A percentile compares a stretch with the other conserved stretches of the same genome.
Evolutionary conservation across 2,888 invertebrate species (phyloP).

Genomic region (Agriotes lineatus): DNA sequence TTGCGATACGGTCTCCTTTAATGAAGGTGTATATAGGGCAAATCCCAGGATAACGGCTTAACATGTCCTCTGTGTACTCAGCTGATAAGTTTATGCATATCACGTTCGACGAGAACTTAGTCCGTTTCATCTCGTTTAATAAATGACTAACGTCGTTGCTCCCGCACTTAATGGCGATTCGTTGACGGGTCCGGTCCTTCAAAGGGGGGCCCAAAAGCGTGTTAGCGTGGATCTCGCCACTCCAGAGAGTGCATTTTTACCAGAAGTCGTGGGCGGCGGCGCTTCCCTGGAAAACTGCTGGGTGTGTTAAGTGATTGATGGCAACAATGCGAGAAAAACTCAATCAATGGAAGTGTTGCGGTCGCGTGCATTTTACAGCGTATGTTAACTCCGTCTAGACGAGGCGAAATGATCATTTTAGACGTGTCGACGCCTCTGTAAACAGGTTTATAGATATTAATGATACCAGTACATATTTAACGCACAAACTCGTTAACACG

Average conservation of each 20-base stretch:
- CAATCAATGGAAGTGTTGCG: constrained; percentile 4
- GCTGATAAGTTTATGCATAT: constrained; percentile 46
- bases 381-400: constrained; percentile 24
- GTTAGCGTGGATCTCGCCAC: neutral
- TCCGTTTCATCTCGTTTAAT: constrained; percentile 37
- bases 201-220: neutral
- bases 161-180: constrained; percentile 1
- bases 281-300: neutral
- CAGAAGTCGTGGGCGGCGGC: neutral
- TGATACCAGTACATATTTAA: constrained; percentile 19
- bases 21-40: constrained; percentile 50
- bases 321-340: neutral
- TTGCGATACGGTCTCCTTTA: constrained; percentile 46
- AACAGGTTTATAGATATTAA: constrained; percentile 31
- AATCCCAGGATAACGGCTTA: constrained; percentile 45
- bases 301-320: constrained; percentile 16
- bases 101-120: constrained; percentile 39
- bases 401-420: constrained; percentile 26
- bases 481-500: neutral
- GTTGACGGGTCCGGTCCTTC: constrained; percentile 17
- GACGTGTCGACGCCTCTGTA: constrained; percentile 30
- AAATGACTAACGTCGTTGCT: constrained; percentile 30
- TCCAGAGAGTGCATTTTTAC: neutral
- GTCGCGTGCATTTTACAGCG: constrained; percentile 9
- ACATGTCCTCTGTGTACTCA: constrained; percentile 45